A percentile compares a stretch with the other conserved stretches of the same genome.
Evolutionary conservation across 2,113 vertebrate genomes (phyloP).

Genomic region (Gobius niger): DNA sequence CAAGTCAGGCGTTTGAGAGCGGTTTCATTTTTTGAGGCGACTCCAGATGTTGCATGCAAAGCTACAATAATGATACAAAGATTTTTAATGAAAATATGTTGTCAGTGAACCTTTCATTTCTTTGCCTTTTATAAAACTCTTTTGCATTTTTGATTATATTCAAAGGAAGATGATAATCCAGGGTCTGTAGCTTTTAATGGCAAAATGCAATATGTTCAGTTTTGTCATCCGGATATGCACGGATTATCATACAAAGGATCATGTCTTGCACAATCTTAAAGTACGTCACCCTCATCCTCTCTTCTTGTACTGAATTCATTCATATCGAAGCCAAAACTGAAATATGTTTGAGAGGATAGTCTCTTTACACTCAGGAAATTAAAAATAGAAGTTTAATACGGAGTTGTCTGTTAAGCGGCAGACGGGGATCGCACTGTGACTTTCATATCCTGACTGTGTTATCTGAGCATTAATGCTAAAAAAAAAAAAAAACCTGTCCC

Average conservation of each 20-base stretch:
- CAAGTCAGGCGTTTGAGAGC: neutral
- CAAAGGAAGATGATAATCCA: constrained; percentile 7
- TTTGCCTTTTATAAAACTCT: neutral
- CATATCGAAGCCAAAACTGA: constrained; percentile 26
- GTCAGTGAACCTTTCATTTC: neutral
- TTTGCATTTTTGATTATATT: neutral
- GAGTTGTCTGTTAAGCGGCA: constrained; percentile 24
- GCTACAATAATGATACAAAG: too few species aligned
- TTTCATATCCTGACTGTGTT: constrained; percentile 29
- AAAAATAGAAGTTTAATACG: constrained; percentile 48
- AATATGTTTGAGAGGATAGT: constrained; percentile 32
- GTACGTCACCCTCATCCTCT: constrained; percentile 21
- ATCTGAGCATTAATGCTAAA: constrained; percentile 3
- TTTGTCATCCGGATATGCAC: constrained; percentile 13
- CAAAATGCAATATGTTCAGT: neutral
- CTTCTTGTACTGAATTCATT: constrained; percentile 23
- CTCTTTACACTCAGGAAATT: constrained; percentile 51
- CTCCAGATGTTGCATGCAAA: neutral
- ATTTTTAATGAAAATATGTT: too few species aligned
- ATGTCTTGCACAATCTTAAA: constrained; percentile 18
- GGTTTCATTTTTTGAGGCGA: neutral
- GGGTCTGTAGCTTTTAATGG: constrained; percentile 7
- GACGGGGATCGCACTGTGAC: neutral
- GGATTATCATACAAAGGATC: constrained; percentile 28
- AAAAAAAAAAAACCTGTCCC: neutral